A percentile compares a stretch with the other conserved stretches of the same genome.
Conservation (phyloP, 2,113 vertebrate species). For the Thymallus thymallus region DNA sequence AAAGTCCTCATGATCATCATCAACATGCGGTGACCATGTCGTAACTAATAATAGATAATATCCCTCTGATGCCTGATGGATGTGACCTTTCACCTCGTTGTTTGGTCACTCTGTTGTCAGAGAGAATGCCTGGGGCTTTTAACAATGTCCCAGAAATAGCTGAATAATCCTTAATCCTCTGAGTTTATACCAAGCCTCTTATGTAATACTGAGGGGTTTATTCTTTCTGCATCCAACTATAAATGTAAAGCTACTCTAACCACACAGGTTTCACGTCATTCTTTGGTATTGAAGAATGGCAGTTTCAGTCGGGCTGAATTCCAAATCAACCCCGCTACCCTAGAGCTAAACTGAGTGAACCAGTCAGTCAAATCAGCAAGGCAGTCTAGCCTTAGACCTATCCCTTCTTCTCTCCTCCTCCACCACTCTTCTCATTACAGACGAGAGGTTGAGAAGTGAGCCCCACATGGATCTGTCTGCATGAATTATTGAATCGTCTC, state of each 20-base stretch:
- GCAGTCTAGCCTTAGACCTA: background rate
- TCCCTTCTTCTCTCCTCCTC: background rate
- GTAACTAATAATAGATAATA: background rate
- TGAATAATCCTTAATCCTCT: no score
- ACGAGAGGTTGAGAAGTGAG: constrained; percentile 56
- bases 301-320: no score
- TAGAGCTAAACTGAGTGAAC: no score
- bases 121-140: no score
- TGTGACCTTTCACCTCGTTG: constrained; percentile 1
- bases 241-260: no score
- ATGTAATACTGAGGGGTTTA: background rate
- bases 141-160: no score
- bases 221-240: no score
- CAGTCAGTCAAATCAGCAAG: no score
- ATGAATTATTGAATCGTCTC: constrained; percentile 73
- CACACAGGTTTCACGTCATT: no score
- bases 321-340: no score
- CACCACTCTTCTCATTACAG: constrained; percentile 59
- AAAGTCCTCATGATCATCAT: no score
- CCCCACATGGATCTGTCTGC: constrained; percentile 50
- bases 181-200: background rate
- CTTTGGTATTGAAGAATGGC: no score
- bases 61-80: background rate
- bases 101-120: background rate
- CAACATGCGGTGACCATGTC: background rate